Percentiles rank a stretch among this genome's conserved stretches.
Evolutionary conservation across 2,797 vertebrate species (phyloP).

Genomic region (Hyperoplus immaculatus): DNA sequence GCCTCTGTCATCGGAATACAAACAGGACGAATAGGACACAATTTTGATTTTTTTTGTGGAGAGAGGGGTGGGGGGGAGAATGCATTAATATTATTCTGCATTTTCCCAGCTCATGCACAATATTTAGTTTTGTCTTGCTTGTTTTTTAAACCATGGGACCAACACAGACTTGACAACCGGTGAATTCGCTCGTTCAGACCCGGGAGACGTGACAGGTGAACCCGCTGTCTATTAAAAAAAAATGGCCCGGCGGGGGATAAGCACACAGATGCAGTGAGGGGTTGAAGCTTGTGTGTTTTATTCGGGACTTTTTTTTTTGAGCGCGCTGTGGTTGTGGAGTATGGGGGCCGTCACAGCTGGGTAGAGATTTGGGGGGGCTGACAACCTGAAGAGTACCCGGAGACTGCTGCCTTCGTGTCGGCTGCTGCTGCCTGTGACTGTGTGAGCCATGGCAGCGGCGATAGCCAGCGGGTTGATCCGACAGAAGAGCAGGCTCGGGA

Average conservation of each 20-base stretch:
- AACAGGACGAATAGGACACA: constrained; percentile 25
- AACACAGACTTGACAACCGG: constrained; percentile 56
- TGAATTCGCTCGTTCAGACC: constrained; percentile 62
- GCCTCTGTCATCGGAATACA: constrained; percentile 60
- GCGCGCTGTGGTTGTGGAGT: constrained; percentile 46
- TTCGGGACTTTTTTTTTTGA: constrained; percentile 56
- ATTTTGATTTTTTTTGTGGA: constrained; percentile 15
- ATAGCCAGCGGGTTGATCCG: constrained; percentile 98
- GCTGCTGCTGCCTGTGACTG: constrained; percentile 41
- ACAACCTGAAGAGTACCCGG: constrained; percentile 24
- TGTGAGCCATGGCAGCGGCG: constrained; percentile 92
- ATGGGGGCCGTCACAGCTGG: no score
- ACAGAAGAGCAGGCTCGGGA: constrained; percentile 95
- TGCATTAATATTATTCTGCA: no score
- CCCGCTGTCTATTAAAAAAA: constrained; percentile 26
- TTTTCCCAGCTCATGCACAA: no score
- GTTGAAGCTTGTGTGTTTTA: constrained; percentile 16
- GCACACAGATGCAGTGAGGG: constrained; percentile 45
- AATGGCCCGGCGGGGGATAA: constrained; percentile 40
- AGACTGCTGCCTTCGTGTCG: constrained; percentile 45
- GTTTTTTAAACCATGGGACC: constrained; percentile 47
- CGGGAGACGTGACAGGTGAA: constrained; percentile 78
- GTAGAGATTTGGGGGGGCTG: no score
- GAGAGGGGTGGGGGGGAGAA: not conserved
- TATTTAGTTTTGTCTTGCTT: not conserved